These are phyloP conservation scores for Diploptera punctata DNA, from an alignment of 2,888 invertebrate species.

Conservation along the genomic window DNA sequence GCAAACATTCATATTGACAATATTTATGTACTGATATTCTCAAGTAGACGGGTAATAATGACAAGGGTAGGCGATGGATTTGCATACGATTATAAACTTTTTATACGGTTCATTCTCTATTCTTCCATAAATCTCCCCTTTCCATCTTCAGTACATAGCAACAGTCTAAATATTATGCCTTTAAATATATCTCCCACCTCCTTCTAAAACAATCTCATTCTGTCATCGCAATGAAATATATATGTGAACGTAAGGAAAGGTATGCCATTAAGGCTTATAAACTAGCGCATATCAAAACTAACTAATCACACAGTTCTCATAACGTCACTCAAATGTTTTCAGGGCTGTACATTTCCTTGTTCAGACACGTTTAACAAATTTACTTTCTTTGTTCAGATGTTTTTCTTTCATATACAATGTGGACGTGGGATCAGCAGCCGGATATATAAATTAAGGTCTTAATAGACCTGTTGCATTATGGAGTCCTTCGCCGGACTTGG, in stretches of 20 bases:
- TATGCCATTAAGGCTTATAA: neutral
- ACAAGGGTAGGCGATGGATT: slow-evolving; percentile 25
- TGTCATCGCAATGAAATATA: neutral
- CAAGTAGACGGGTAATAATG: slow-evolving; percentile 30
- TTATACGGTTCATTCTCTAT: slow-evolving; percentile 16
- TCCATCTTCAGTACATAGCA: slow-evolving; percentile 10
- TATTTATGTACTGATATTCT: slow-evolving; percentile 31
- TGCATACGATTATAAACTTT: slow-evolving; percentile 29
- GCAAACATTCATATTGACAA: slow-evolving; percentile 31
- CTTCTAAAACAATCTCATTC: neutral
- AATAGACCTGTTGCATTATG: no score
- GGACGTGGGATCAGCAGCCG: no score
- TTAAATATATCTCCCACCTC: neutral
- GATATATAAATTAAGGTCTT: no score
- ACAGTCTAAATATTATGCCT: slow-evolving; percentile 3
- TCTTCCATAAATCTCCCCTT: slow-evolving; percentile 24
- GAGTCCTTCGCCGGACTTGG: no score
- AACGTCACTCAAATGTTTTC: no score
- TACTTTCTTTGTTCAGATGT: no score
- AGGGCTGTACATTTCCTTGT: no score
- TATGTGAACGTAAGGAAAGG: neutral
- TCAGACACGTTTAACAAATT: no score
- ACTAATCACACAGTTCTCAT: neutral
- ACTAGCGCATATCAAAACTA: neutral
- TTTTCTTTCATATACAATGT: no score